phyloP scores from a whole-genome alignment of 2,113 vertebrate species.

The Sclerurus mexicanus region DNA sequence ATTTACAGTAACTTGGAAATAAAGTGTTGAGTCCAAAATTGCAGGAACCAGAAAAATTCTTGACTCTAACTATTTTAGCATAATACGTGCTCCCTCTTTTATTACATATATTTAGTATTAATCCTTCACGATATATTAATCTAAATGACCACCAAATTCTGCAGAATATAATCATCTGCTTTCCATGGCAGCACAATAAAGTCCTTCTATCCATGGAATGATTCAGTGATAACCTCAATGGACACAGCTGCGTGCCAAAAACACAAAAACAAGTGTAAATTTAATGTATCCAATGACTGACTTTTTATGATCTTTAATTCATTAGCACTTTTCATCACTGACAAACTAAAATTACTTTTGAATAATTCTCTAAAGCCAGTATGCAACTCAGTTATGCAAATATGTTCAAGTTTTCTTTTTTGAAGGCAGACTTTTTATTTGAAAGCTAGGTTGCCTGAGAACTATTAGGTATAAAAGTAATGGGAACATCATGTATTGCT shows the following conservation, averaged over 20 bases:
- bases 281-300: neutral
- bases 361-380: neutral
- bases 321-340: neutral
- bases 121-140: neutral
- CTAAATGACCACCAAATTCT: neutral
- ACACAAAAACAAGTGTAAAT: neutral
- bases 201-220: neutral
- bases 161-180: neutral
- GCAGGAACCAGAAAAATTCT: neutral
- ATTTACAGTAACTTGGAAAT: slow-evolving; percentile 22
- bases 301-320: neutral
- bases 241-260: neutral
- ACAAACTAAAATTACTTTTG: neutral
- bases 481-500: neutral
- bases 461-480: neutral
- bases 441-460: neutral
- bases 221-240: neutral
- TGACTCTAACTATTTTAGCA: neutral
- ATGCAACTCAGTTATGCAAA: neutral
- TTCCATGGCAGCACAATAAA: neutral
- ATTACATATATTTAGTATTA: neutral
- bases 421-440: neutral
- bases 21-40: neutral
- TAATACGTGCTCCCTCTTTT: neutral
- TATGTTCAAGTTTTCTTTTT: neutral